These are phyloP conservation scores for Ceramica pisi DNA, from an alignment of 2,888 invertebrate species.

Conservation along the genomic window DNA sequence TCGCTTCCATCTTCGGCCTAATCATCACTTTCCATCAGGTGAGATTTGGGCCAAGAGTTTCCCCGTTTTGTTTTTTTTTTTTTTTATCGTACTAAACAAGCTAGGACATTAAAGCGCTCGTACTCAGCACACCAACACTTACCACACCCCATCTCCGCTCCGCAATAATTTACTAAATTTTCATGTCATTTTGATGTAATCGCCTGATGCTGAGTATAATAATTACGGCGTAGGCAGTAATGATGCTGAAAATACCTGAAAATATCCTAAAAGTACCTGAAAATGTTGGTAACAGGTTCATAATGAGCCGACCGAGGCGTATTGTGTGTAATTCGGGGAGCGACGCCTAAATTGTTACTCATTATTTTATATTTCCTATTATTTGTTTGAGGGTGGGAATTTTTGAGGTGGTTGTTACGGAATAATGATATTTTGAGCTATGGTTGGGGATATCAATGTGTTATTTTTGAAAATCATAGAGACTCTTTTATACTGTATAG, in stretches of 20 bases:
- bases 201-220: constrained; percentile 44
- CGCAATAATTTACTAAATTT: constrained; percentile 39
- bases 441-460: background rate
- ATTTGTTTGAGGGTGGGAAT: constrained; percentile 35
- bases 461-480: background rate
- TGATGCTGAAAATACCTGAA: constrained; percentile 54
- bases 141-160: background rate
- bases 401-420: background rate
- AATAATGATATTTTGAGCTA: background rate
- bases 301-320: constrained; percentile 46
- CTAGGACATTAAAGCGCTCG: constrained; percentile 5
- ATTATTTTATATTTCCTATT: constrained; percentile 52
- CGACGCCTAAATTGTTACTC: constrained; percentile 50
- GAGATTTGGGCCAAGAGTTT: too few relatives aligned
- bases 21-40: too few relatives aligned
- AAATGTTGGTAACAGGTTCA: constrained; percentile 55
- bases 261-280: constrained; percentile 33
- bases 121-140: background rate
- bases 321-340: constrained; percentile 51
- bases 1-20: too few relatives aligned
- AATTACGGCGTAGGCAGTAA: constrained; percentile 49
- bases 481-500: background rate
- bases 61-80: too few relatives aligned
- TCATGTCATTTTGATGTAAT: constrained; percentile 50
- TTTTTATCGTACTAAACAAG: constrained; percentile 19